A percentile compares a stretch with the other conserved stretches of the same genome.
Conservation (phyloP, 2,888 invertebrate genomes). For the Latheticus oryzae region DNA sequence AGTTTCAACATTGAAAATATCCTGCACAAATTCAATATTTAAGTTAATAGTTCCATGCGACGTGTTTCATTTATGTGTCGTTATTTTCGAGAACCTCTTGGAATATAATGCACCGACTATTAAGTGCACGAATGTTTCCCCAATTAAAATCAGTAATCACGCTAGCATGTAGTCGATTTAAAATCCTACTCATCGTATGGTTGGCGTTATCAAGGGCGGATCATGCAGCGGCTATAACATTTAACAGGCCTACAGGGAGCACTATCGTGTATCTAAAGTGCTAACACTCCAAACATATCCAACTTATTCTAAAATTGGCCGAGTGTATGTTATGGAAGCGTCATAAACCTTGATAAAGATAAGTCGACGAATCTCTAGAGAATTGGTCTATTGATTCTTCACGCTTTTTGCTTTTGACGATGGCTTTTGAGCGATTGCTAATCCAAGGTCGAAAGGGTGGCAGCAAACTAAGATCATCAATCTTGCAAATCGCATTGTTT, state of each 20-base stretch:
- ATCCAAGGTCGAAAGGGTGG: constrained; percentile 17
- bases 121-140: constrained; percentile 23
- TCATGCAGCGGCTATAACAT: constrained; percentile 6
- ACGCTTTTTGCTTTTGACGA: constrained; percentile 14
- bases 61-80: constrained; percentile 23
- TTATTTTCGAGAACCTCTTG: constrained; percentile 17
- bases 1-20: too few species aligned
- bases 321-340: constrained; percentile 13
- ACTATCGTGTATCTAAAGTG: constrained; percentile 24
- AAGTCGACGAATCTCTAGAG: constrained; percentile 17
- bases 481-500: constrained; percentile 30
- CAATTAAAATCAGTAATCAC: constrained; percentile 27
- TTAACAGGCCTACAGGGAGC: constrained; percentile 11
- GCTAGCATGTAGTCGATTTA: constrained; percentile 20
- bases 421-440: constrained; percentile 29
- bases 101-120: constrained; percentile 11
- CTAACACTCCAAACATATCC: constrained; percentile 14
- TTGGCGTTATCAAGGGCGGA: neutral
- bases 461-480: constrained; percentile 16
- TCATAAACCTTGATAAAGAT: constrained; percentile 33
- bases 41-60: constrained; percentile 23
- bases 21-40: constrained; percentile 10
- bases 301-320: constrained; percentile 22
- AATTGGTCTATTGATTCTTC: constrained; percentile 24
- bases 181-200: constrained; percentile 15